Evolutionary conservation across 2,888 invertebrate species (phyloP), one percentile per base, ranked within the genome.

Genomic region (Drosophila dives): DNA sequence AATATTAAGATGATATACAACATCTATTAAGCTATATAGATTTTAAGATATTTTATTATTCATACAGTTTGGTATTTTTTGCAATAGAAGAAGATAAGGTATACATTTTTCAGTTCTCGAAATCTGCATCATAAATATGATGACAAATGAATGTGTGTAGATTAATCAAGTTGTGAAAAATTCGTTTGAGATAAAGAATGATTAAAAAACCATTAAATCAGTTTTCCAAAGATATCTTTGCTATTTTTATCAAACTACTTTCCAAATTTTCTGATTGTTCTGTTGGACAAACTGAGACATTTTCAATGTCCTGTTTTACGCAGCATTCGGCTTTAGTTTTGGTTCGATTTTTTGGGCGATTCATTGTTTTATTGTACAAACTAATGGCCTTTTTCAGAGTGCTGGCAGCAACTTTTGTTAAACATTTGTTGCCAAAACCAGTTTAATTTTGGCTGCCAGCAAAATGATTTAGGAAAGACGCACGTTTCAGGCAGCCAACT

Each of bases 391-490:
- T 61, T 63, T 40, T 59, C 72, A 40, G 60, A 66, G 72, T 72
- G 80, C 77, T 82, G 79, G 82, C 77, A 78, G 67, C 74, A 83
- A 87, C 86, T 89, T 85, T 76, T 84, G 79, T 80, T 71, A 73
- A 79, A 76, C 89, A 84, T 80, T 84, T 89, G 81, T 72, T 86
- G 83, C 81, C 74, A 66, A 60, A 75, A 75, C 72, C 81, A 79
- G 83, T 86, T 89, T 84, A 81, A 82, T 86, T 89, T 89, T 76
- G 68, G 66, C 87, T 86, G 89, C 83, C 89, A 83, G 72, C 77
- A 65, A 86, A 82, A 86, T 87, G 87, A 86, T 89, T 89, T 86
- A 89, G 77, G 71, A 71, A 76, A 75, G 72, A 72, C 72, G 84
- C 82, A 84, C 84, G 81, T 74, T 86, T 55, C 54, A 64, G 64